Conservation (phyloP, 2,888 invertebrate species). For the Ctenicera cuprea region DNA sequence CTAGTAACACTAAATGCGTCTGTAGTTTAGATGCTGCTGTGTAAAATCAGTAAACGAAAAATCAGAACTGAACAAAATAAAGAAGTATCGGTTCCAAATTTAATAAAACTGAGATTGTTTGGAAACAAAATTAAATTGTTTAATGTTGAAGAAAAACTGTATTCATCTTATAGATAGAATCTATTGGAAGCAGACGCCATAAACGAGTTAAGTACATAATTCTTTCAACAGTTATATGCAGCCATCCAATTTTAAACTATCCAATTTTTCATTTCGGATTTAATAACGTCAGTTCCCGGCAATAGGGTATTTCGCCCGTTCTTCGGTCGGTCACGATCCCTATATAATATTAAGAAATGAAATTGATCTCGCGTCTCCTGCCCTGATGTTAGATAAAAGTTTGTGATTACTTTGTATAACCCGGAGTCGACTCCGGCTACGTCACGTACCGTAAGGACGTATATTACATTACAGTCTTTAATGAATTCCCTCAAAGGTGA, state of each 20-base stretch:
- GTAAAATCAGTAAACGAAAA: no score
- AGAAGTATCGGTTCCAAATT: slow-evolving; percentile 48
- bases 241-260: slow-evolving; percentile 72
- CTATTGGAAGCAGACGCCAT: slow-evolving; percentile 64
- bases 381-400: slow-evolving; percentile 69
- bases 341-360: slow-evolving; percentile 72
- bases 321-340: slow-evolving; percentile 70
- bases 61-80: slow-evolving; percentile 28
- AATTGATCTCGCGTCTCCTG: slow-evolving; percentile 69
- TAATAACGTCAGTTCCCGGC: slow-evolving; percentile 71
- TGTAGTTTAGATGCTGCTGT: no score
- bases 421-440: slow-evolving; percentile 56
- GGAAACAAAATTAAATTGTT: slow-evolving; percentile 54
- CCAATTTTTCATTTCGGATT: slow-evolving; percentile 73
- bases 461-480: slow-evolving; percentile 61
- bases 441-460: slow-evolving; percentile 62
- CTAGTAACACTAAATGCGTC: no score
- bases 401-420: slow-evolving; percentile 70
- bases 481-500: slow-evolving; percentile 59
- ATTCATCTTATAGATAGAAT: slow-evolving; percentile 55
- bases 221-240: slow-evolving; percentile 62
- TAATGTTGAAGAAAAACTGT: slow-evolving; percentile 54
- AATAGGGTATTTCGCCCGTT: slow-evolving; percentile 66
- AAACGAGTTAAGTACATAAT: slow-evolving; percentile 67
- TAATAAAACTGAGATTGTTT: slow-evolving; percentile 55